Evolutionary conservation across 2,113 vertebrate genomes (phyloP).

Genomic region (Prochilodus magdalenae): DNA sequence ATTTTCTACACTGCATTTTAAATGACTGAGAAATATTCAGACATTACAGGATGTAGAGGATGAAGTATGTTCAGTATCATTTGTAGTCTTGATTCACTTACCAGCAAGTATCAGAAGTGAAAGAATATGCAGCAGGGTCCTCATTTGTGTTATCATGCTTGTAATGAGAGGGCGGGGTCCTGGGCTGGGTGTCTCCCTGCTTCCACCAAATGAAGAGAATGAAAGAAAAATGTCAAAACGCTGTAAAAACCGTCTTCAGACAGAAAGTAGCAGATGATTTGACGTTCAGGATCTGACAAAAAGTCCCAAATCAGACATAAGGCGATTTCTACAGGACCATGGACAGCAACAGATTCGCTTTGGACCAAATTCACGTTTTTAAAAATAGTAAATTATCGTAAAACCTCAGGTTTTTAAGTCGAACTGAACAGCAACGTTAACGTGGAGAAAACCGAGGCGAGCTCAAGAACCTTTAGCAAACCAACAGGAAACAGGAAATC

Average conservation of each 20-base stretch:
- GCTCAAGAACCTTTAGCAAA: background rate
- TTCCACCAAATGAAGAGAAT: background rate
- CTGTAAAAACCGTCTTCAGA: background rate
- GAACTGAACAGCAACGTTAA: background rate
- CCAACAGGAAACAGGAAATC: background rate
- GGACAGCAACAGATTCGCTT: conserved; percentile 66
- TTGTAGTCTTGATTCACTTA: conserved; percentile 63
- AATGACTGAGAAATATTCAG: background rate
- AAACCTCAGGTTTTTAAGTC: no score
- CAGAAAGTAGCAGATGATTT: background rate
- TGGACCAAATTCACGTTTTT: background rate
- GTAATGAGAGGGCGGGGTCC: conserved; percentile 43
- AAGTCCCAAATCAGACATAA: background rate
- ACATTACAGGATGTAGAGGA: background rate
- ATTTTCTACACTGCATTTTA: background rate
- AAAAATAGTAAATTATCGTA: no score
- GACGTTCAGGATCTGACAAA: background rate
- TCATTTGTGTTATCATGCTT: conserved; percentile 68
- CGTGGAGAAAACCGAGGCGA: background rate
- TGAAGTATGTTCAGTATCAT: background rate
- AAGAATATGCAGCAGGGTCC: conserved; percentile 60
- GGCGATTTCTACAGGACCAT: conserved; percentile 65
- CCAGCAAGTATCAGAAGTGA: conserved; percentile 66
- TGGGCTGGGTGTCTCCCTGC: conserved; percentile 41
- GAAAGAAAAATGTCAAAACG: background rate